Evolutionary conservation across 1,140 invertebrate species (phyloP), one percentile per base, ranked within the genome.

Genomic region (Micrasema minimum): DNA sequence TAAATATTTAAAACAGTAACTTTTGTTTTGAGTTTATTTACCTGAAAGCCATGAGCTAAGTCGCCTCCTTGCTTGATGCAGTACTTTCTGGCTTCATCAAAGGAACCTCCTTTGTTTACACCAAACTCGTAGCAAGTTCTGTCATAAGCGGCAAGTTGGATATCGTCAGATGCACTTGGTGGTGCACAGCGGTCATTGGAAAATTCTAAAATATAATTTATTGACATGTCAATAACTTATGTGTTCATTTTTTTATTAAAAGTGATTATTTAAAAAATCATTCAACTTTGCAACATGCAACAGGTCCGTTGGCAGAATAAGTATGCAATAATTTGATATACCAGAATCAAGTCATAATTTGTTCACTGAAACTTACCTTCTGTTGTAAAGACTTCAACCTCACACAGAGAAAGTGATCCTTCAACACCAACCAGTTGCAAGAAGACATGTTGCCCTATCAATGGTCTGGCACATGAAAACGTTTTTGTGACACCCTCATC

Each of bases 401-500:
- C 94, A 79, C 95, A 96, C 0, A 96, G 82, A 5, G 93, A 95
- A 12, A 97, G 81, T 9, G 93, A 94, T 16, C 93, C 93, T 81
- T 96, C 94, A 0, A 95, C 93, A 0, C 94, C 94, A 1, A 96
- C 94, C 59, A 96, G 87, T 81, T 96, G 94, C 18, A 97, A 86
- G 78, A 92, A 95, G 26, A 97, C 94, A 77, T 92, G 93, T 75
- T 96, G 92, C 0, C 95, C 95, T 26, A 92, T 84, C 46, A 96
- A 82, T 2, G 93, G 89, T 50, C 93, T 85, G 0, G 94, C 94
- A 80, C 95, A 97, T 1, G 88, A 89, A 79, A 97, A 94, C 14
- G 93, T 93, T 83, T 95, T 95, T 4, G 93, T 95, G n/a, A 91
- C 87, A 26, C 94, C 94, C 82, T 96, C 93, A 77, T 96, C 94